Evolutionary conservation across 2,888 invertebrate species (phyloP), one percentile per base, ranked within the genome.

Genomic region (Drosophila helvetica): DNA sequence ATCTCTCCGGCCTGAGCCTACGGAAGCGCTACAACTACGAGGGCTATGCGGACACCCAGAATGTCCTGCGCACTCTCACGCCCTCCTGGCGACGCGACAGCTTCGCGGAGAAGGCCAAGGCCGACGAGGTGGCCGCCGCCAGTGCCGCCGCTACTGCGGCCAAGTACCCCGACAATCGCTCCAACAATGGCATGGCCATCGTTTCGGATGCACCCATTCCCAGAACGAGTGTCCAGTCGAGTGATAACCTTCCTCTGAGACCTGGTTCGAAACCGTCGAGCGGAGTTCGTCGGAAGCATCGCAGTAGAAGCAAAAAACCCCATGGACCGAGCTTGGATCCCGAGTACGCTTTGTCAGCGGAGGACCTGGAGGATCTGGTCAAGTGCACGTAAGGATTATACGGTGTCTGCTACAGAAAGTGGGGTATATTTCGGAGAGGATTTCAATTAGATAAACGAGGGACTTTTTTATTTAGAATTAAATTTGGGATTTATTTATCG

Each of bases 11-110:
- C 0, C 50, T 89, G 15, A 89, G 82, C 69, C 75, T 90, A 9
- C 86, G 90, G 3, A 91, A 90, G 57, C 85, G 84, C 9, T 90
- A 90, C 60, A 90, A 91, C 58, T 91, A 91, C 57, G 91, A 91
- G 38, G 91, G 91, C 43, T 91, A 88, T 53, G 86, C 75, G 52
- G 91, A 91, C 66, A 78, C 83, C 8, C 88, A 89, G 9, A 88
- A 90, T 77, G 69, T 86, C 3, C 71, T 91, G 52, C 80, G 90
- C 55, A 87, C 88, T 1, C 50, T 91, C 48, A 88, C 90, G 3
- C 86, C 90, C 3, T 88, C 90, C 0, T 91, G 89, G 83, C 84
- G 89, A 0, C 74, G 90, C 12, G 91, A 91, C 59, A 91, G 90
- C 75, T 91, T 81, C 46, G 79, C 80, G 15, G 91, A 90, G 55